Base-by-base conservation (phyloP, 2,888 invertebrate genomes). In the Chymomyza procnemis region DNA sequence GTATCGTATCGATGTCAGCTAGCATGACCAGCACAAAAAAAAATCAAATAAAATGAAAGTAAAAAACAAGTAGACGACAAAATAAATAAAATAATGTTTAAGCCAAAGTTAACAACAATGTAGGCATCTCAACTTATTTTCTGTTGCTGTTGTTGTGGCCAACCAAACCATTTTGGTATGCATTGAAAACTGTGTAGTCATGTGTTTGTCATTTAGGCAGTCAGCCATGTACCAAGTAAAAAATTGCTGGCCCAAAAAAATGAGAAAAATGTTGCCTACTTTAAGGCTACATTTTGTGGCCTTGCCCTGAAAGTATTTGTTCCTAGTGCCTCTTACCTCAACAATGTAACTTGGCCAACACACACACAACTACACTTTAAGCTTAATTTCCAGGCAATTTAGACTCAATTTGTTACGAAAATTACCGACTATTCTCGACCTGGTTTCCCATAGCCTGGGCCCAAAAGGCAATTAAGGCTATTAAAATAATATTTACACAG, bases 121-220 rank as follows among this genome's bases (percentile, higher is more conserved):
- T 26, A 6, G 26, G 6, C 26, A 26, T 26, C 6, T 26, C 26
- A 26, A 41, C 9, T 41, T 41, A 12, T 41, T 41, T 12, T 3
- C 22, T 50, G 54, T 19, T 16, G 22, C 5, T 26, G 54, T 41
- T 55, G 46, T 19, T 22, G 52, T 54, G 59, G 63, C 57, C 48
- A 64, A 62, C 14, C 67, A 52, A 64, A 62, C 14, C 67, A 76
- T 61, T 73, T 75, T 61, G 71, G 61, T 59, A 74, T 60, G 74
- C 12, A 19, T 21, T 41, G 58, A 59, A 34, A 66, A 60, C 26
- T 61, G 64, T 50, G 50, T 54, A 69, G 72, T 71, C 64, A 72
- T 61, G 69, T 61, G 58, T 48, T 9, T 50, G 60, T 59, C 62
- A 66, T 68, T 68, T 22, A 21, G 30, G 58, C 69, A 71, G 66